Base-by-base conservation (phyloP, 2,113 vertebrate genomes). In the Odontophorus gujanensis region DNA sequence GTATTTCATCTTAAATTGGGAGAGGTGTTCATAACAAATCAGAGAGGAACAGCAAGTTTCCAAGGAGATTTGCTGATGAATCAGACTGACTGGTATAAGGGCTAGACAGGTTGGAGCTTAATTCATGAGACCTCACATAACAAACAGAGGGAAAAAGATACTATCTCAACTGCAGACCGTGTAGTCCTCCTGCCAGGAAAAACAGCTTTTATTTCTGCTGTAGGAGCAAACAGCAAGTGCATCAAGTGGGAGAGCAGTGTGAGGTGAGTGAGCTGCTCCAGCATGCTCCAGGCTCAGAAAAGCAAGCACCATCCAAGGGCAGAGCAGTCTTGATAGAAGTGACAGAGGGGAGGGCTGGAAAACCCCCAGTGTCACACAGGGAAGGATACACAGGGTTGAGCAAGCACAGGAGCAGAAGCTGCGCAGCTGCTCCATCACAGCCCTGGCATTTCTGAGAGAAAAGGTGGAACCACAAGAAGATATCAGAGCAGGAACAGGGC, bases 41-140 rank as follows among this genome's bases (percentile, higher is more conserved):
- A 96, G 94, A 97, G 87, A 97, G 91, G 67, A 97, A 95, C 95
- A 87, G 81, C 93, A 93, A 97, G 96, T 97, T 97, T 95, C 97
- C 96, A 97, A 97, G 96, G 94, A 97, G 93, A 97, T 86, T 90
- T 85, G 78, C 93, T 88, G 89, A 95, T 96, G 95, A 97, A 96
- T 97, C 96, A 95, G 63, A 96, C 75, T 78, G 93, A 69, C 93
- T 96, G 93, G 58, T 97, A 59, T 95, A 95, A 96, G 94, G 95
- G 66, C 87, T 95, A 84, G 91, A 96, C 82, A 92, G 80, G 89
- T 83, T 89, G 61, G 88, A 95, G 95, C 92, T 94, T 97, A 95
- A 96, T 96, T 97, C 62, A 40, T 4, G 63, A 97, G 95, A 97
- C 34, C 90, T 94, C 89, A 87, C 80, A 34, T 96, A 95, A 96